These are phyloP conservation scores for Zoroaster sp. DNA, from an alignment of 53 echinoderm and acorn worm genomes.

Conservation along the genomic window DNA sequence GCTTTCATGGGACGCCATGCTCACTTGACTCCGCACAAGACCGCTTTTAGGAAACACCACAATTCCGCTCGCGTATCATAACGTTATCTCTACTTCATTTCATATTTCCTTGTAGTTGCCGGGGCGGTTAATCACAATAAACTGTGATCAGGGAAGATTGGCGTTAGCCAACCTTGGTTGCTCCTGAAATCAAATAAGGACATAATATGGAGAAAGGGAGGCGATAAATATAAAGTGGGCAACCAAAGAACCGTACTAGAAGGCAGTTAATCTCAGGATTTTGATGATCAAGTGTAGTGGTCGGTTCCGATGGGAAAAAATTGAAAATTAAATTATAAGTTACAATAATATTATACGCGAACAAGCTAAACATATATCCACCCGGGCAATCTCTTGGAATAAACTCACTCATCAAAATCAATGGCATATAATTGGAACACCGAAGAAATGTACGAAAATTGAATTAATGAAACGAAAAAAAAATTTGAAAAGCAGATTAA, in stretches of 20 bases:
- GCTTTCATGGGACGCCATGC: constrained; percentile 20
- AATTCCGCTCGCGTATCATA: neutral
- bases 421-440: neutral
- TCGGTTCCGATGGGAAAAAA: neutral
- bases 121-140: constrained; percentile 24
- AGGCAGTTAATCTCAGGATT: constrained; percentile 13
- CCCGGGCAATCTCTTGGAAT: neutral
- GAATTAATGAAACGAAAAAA: neutral
- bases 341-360: neutral
- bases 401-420: neutral
- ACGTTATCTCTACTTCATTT: neutral
- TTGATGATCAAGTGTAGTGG: neutral
- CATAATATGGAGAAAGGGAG: neutral
- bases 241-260: neutral
- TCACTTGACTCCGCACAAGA: constrained; percentile 45
- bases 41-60: constrained; percentile 35
- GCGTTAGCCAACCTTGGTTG: constrained; percentile 22
- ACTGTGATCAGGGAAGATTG: constrained; percentile 24
- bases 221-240: neutral
- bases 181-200: constrained; percentile 19
- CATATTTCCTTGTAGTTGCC: neutral
- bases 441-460: neutral
- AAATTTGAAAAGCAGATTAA: neutral
- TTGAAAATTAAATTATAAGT: neutral
- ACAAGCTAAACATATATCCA: too few species aligned